These are phyloP conservation scores for Sinodicranocentrus sp. DNA, from an alignment of 2,888 invertebrate species.

Conservation along the genomic window DNA sequence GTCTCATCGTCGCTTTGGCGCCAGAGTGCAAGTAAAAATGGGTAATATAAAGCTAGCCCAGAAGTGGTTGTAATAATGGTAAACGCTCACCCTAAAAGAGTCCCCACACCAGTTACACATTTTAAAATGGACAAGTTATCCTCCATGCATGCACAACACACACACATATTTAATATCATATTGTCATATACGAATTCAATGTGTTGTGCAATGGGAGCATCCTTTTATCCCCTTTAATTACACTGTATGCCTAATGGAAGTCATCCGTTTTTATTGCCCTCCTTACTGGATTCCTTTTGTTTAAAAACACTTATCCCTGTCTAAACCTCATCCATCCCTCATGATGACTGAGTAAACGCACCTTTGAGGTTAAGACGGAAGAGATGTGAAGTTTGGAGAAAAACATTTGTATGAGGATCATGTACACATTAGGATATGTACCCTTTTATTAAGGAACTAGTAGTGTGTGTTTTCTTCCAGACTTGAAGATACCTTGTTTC, in stretches of 20 bases:
- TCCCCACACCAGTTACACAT: background rate
- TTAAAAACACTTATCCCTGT: slow-evolving; percentile 75
- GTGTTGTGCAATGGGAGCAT: background rate
- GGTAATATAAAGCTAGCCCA: slow-evolving; percentile 63
- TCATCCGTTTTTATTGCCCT: slow-evolving; percentile 76
- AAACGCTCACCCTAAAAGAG: slow-evolving; percentile 37
- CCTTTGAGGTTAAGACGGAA: no score
- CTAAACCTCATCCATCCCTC: slow-evolving; percentile 43
- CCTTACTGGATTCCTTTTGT: slow-evolving; percentile 75
- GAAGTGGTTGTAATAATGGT: slow-evolving; percentile 43
- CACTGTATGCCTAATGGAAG: slow-evolving; percentile 76
- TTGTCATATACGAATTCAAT: no score
- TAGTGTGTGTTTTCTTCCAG: slow-evolving; percentile 13
- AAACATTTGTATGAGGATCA: background rate
- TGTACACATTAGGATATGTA: background rate
- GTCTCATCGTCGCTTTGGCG: slow-evolving; percentile 66
- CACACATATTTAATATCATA: slow-evolving; percentile 1
- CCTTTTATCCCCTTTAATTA: slow-evolving; percentile 76
- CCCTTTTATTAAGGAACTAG: slow-evolving; percentile 26
- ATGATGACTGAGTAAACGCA: no score
- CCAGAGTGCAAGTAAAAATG: slow-evolving; percentile 74
- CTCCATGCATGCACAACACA: background rate
- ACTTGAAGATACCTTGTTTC: background rate
- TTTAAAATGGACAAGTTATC: no score
- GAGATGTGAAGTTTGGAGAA: no score